A percentile compares a stretch with the other conserved stretches of the same genome.
phyloP scores from a whole-genome alignment of 2,888 invertebrate genomes.

The Zeuzera pyrina region DNA sequence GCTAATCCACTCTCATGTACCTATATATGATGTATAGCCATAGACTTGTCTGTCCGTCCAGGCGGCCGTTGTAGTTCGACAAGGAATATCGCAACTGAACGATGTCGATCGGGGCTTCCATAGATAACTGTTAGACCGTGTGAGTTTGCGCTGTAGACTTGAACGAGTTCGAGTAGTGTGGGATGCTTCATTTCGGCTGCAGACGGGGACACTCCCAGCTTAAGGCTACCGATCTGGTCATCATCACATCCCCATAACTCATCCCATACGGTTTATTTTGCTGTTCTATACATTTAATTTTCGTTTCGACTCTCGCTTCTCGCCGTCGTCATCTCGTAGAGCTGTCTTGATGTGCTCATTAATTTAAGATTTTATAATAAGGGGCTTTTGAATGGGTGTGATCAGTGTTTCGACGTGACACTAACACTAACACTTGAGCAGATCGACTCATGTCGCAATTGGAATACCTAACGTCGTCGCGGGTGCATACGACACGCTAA shows the following conservation, averaged over 20 bases:
- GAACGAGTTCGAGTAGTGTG: conserved; percentile 11
- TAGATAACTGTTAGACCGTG: conserved; percentile 4
- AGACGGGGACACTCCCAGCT: conserved; percentile 17
- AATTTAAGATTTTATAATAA: no score
- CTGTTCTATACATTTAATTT: conserved; percentile 21
- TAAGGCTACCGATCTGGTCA: conserved; percentile 21
- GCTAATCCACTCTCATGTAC: conserved; percentile 29
- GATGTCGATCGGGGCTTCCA: conserved; percentile 16
- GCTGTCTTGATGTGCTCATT: conserved; percentile 31
- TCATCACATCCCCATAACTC: conserved; percentile 20
- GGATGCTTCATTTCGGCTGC: conserved; percentile 17
- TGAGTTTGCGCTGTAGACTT: conserved; percentile 15
- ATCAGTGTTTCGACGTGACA: no score
- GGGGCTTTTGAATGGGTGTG: no score
- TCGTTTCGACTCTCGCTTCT: conserved; percentile 29
- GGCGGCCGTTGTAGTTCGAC: conserved; percentile 28
- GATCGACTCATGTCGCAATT: no score
- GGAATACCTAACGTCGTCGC: no score
- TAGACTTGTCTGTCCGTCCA: conserved; percentile 51
- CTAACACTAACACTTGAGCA: no score
- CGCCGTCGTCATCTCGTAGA: conserved; percentile 36
- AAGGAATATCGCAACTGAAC: conserved; percentile 9
- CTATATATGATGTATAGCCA: conserved; percentile 27
- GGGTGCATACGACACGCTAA: no score
- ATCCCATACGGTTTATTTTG: conserved; percentile 28